phyloP scores from a whole-genome alignment of 1,140 invertebrate species.

The Octopus bimaculoides region DNA sequence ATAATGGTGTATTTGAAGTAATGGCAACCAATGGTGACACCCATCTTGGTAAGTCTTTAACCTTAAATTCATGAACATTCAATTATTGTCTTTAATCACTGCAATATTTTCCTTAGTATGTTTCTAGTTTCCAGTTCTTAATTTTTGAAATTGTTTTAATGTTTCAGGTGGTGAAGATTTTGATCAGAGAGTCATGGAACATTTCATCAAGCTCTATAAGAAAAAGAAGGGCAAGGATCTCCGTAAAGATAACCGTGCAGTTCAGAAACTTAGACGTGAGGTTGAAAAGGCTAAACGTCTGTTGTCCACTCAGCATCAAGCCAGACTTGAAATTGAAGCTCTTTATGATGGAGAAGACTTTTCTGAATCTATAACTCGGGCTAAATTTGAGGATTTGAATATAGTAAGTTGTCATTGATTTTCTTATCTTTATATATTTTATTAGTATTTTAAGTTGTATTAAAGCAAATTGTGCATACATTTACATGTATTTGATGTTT shows the following conservation, averaged over 20 bases:
- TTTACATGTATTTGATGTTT: background rate
- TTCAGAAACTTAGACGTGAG: conserved; percentile 94
- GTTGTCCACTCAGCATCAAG: conserved; percentile 91
- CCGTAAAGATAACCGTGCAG: conserved; percentile 87
- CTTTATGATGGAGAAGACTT: conserved; percentile 99
- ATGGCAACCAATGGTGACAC: conserved; percentile 98
- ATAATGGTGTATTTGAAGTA: conserved; percentile 89
- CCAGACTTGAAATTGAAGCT: conserved; percentile 98
- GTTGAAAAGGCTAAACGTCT: conserved; percentile 98
- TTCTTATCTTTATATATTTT: background rate
- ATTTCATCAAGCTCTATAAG: conserved; percentile 98
- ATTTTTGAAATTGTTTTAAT: background rate
- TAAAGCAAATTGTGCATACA: background rate
- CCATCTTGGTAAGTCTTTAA: conserved; percentile 68
- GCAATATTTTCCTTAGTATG: no score
- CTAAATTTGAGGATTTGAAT: conserved; percentile 99
- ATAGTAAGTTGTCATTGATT: conserved; percentile 64
- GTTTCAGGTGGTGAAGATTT: conserved; percentile 90
- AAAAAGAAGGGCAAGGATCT: conserved; percentile 99
- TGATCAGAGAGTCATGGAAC: conserved; percentile 97
- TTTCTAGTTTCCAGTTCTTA: no score
- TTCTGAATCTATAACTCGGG: conserved; percentile 96
- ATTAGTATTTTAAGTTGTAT: background rate
- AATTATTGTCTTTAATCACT: no score
- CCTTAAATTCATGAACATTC: no score